phyloP scores from a whole-genome alignment of 2,797 vertebrate species.

The Sebastes minor region DNA sequence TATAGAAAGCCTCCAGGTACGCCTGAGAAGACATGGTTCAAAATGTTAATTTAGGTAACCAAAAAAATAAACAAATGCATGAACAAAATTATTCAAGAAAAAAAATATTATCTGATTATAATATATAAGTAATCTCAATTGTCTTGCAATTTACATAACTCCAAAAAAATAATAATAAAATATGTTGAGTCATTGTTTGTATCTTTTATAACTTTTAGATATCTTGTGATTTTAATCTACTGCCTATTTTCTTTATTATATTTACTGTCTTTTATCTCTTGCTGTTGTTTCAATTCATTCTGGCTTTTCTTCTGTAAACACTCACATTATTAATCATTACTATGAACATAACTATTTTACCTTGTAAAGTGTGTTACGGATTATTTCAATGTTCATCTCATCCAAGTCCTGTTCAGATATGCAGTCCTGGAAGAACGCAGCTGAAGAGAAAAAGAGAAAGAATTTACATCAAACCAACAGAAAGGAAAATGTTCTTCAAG shows the following conservation, averaged over 20 bases:
- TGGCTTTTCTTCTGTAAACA: neutral
- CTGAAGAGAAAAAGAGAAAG: conserved; percentile 76
- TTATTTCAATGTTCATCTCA: conserved; percentile 99
- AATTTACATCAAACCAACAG: neutral
- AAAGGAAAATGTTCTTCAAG: neutral
- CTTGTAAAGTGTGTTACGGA: conserved; percentile 98
- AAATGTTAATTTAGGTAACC: neutral
- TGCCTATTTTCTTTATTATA: neutral
- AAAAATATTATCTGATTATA: neutral
- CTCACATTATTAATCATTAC: neutral
- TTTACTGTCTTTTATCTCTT: neutral
- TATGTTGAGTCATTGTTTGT: neutral
- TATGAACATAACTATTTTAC: conserved; percentile 65
- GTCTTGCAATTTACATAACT: neutral
- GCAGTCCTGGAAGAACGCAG: conserved; percentile 99
- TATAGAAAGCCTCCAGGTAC: conserved; percentile 98
- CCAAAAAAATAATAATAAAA: neutral
- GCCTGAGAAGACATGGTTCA: conserved; percentile 79
- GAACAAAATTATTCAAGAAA: neutral
- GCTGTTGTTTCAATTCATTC: neutral
- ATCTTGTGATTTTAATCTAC: neutral
- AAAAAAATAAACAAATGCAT: neutral
- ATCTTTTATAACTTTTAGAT: neutral
- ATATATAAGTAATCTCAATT: too few species aligned
- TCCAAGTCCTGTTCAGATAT: conserved; percentile 99